Evolutionary conservation across 2,797 vertebrate species (phyloP).

Genomic region (Karalla daura): DNA sequence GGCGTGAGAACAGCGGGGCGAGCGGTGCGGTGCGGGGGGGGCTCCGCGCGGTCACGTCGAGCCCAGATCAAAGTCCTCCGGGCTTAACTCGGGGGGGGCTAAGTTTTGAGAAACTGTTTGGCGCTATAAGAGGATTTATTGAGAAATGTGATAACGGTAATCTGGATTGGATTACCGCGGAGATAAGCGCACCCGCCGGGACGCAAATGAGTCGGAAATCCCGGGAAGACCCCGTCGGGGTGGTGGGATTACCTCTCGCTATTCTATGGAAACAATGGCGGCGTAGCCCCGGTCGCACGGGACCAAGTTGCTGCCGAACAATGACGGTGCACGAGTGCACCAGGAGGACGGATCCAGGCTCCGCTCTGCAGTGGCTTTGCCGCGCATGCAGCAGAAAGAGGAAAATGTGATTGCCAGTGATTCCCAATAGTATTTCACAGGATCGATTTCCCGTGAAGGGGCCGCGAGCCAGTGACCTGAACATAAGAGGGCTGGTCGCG

Average conservation of each 20-base stretch:
- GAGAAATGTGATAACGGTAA: conserved; percentile 68
- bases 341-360: not conserved
- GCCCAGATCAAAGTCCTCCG: conserved; percentile 48
- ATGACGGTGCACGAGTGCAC: not conserved
- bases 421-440: too few species aligned
- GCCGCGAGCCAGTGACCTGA: too few species aligned
- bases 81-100: conserved; percentile 48
- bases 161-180: conserved; percentile 63
- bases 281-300: not conserved
- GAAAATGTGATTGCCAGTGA: too few species aligned
- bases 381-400: too few species aligned
- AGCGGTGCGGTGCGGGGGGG: conserved; percentile 21
- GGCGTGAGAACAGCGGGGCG: conserved; percentile 38
- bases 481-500: too few species aligned
- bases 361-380: too few species aligned
- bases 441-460: too few species aligned
- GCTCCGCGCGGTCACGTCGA: conserved; percentile 34
- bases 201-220: conserved; percentile 36
- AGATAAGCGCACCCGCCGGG: conserved; percentile 45
- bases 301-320: not conserved
- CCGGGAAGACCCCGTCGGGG: conserved; percentile 29
- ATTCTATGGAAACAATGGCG: conserved; percentile 11
- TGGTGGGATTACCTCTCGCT: conserved; percentile 20
- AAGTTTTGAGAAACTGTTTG: conserved; percentile 49
- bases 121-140: conserved; percentile 57